Conservation (phyloP, 2,888 invertebrate species). For the Cactoblastis cactorum region DNA sequence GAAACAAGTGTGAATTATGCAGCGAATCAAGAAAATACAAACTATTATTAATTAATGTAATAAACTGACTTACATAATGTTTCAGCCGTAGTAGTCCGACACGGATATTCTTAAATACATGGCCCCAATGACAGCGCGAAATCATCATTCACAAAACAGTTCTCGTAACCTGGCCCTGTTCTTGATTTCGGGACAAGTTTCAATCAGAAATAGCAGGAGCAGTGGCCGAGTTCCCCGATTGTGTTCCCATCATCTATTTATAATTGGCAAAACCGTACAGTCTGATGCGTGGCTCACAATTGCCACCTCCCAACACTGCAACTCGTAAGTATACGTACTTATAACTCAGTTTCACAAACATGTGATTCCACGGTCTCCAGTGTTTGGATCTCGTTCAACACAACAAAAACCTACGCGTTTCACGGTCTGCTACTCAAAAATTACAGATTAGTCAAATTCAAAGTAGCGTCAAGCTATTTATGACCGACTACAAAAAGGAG, state of each 20-base stretch:
- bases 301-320: slow-evolving; percentile 46
- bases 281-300: slow-evolving; percentile 43
- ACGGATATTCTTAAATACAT: slow-evolving; percentile 44
- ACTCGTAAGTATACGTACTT: slow-evolving; percentile 39
- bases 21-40: not conserved
- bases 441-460: not conserved
- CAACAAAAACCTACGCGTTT: slow-evolving; percentile 38
- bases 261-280: slow-evolving; percentile 46
- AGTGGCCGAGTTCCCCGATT: slow-evolving; percentile 59
- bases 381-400: slow-evolving; percentile 47
- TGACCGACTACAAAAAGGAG: not conserved
- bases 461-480: not conserved
- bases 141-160: slow-evolving; percentile 42
- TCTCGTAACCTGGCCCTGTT: slow-evolving; percentile 52
- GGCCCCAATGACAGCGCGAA: slow-evolving; percentile 46
- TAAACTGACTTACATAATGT: slow-evolving; percentile 31
- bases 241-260: slow-evolving; percentile 61
- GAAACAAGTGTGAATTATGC: not conserved
- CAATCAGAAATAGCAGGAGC: slow-evolving; percentile 65
- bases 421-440: slow-evolving; percentile 8
- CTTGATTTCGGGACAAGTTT: slow-evolving; percentile 56
- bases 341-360: slow-evolving; percentile 38
- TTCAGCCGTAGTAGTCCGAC: slow-evolving; percentile 36
- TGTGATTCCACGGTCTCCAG: slow-evolving; percentile 28
- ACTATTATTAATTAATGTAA: slow-evolving; percentile 2